phyloP scores from a whole-genome alignment of 2,888 invertebrate genomes.

The Cinara cedri region DNA sequence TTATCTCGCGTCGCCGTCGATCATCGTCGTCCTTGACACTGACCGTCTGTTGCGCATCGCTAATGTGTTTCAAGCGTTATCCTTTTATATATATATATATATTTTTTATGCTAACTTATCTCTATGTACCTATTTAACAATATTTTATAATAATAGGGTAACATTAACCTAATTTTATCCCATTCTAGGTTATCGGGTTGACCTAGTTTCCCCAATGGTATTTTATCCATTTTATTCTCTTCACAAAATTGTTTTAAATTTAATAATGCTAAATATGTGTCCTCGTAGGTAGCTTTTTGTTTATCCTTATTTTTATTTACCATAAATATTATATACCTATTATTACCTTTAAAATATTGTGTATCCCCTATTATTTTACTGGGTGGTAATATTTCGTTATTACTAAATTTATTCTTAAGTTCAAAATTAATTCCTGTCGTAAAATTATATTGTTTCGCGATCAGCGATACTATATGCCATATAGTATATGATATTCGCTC shows the following conservation, averaged over 20 bases:
- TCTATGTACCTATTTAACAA: too few relatives aligned
- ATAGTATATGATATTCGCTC: background rate
- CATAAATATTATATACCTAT: background rate
- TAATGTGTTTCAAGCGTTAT: too few relatives aligned
- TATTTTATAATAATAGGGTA: too few relatives aligned
- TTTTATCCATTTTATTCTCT: background rate
- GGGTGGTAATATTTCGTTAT: background rate
- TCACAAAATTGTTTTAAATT: slow-evolving; percentile 13
- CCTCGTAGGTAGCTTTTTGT: background rate
- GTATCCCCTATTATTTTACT: background rate
- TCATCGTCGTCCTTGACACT: too few relatives aligned
- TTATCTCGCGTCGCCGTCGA: too few relatives aligned
- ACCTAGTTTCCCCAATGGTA: background rate
- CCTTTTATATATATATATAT: too few relatives aligned
- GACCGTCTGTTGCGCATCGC: too few relatives aligned
- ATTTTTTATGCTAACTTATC: too few relatives aligned
- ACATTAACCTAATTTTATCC: background rate
- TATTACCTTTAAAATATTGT: background rate
- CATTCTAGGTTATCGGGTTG: background rate
- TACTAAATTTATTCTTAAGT: background rate
- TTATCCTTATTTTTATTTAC: background rate
- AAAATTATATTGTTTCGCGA: too few relatives aligned
- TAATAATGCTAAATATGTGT: background rate
- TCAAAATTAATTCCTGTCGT: background rate
- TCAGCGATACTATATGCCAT: too few relatives aligned